phyloP scores from a whole-genome alignment of 2,113 vertebrate genomes.

The Alaudala cheleensis region DNA sequence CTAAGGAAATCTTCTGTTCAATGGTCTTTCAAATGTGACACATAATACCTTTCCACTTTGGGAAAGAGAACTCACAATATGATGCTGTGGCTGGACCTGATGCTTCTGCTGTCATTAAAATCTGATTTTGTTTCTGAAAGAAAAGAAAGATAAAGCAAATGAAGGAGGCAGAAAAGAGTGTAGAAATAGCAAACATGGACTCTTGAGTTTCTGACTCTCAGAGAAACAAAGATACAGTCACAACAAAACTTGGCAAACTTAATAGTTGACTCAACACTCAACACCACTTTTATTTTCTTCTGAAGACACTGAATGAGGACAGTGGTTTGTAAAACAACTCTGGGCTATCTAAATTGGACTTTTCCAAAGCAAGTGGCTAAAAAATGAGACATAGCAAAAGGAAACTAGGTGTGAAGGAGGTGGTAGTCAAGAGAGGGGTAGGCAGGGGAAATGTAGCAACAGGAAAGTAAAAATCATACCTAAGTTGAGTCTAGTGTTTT shows the following conservation, averaged over 20 bases:
- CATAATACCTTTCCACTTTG: background rate
- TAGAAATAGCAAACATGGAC: background rate
- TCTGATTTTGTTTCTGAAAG: background rate
- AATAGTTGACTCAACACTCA: background rate
- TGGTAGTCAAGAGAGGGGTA: background rate
- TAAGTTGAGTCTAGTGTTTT: background rate
- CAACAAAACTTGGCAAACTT: background rate
- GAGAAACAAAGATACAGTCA: background rate
- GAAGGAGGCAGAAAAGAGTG: background rate
- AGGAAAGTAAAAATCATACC: background rate
- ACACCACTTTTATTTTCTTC: background rate
- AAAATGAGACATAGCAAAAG: background rate
- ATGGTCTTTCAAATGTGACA: background rate
- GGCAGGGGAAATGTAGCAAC: background rate
- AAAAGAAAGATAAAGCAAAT: background rate
- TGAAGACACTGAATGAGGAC: background rate
- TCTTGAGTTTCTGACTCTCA: background rate
- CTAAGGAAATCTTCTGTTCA: background rate
- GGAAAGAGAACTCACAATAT: background rate
- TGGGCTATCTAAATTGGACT: background rate
- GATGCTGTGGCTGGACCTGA: background rate
- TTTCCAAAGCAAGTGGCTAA: background rate
- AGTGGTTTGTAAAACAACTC: fast-evolving
- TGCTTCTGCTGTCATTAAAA: background rate
- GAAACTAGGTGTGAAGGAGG: background rate